These are phyloP conservation scores for Heliconius hortense DNA, from an alignment of 2,888 invertebrate species.

Conservation along the genomic window DNA sequence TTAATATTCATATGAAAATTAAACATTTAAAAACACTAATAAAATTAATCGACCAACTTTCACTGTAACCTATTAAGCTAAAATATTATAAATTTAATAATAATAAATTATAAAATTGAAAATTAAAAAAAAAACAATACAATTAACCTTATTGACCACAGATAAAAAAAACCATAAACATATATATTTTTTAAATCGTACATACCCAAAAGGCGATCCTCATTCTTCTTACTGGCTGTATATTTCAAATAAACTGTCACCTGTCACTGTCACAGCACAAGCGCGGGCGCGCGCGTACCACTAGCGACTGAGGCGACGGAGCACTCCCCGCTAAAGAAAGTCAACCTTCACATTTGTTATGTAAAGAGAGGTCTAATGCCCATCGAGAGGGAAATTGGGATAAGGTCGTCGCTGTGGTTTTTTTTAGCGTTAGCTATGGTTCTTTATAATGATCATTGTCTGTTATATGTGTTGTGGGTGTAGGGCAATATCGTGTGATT, in stretches of 20 bases:
- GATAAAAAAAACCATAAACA: not conserved
- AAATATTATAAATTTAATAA: not conserved
- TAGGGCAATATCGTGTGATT: too few species aligned
- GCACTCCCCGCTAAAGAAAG: conserved; percentile 72
- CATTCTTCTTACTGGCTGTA: conserved; percentile 66
- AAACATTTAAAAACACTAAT: not conserved
- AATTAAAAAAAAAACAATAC: not conserved
- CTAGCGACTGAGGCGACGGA: conserved; percentile 60
- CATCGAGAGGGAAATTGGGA: conserved; percentile 47
- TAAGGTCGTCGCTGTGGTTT: conserved; percentile 45
- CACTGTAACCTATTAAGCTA: not conserved
- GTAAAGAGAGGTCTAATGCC: conserved; percentile 61
- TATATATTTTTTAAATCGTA: conserved; percentile 31
- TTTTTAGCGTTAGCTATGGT: conserved; percentile 29
- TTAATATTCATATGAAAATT: not conserved
- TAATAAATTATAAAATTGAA: not conserved
- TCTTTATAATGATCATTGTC: conserved; percentile 19
- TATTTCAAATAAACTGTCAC: conserved; percentile 55
- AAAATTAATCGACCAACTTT: conserved; percentile 19
- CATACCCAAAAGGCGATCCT: conserved; percentile 77
- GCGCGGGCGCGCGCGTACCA: conserved; percentile 71
- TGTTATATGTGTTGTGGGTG: not conserved
- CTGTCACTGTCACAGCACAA: conserved; percentile 63
- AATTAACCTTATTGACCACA: not conserved
- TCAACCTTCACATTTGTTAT: conserved; percentile 78